Conservation (phyloP, 2,797 vertebrate genomes). For the Gambusia yucatana region DNA sequence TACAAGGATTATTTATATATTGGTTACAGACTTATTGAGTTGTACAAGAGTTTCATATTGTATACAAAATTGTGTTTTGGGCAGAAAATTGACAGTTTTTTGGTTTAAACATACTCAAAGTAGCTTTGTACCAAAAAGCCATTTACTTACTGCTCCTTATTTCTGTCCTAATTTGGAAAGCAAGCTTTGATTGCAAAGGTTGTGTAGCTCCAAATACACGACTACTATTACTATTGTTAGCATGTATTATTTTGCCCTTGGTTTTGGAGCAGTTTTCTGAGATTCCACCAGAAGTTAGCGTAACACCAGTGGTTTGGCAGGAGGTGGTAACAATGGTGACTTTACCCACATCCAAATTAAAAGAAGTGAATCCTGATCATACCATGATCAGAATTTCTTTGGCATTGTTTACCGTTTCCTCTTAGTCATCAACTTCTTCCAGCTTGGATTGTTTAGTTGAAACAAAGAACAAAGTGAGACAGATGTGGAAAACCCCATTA, state of each 20-base stretch:
- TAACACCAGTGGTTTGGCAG: background rate
- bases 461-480: constrained; percentile 1
- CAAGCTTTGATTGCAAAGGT: background rate
- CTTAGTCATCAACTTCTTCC: background rate
- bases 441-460: background rate
- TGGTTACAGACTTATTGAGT: background rate
- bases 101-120: background rate
- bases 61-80: background rate
- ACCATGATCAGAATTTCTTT: background rate
- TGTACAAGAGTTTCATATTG: background rate
- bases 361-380: background rate
- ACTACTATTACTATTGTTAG: background rate
- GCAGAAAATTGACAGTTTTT: background rate
- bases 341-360: background rate
- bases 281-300: background rate
- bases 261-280: background rate
- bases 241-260: background rate
- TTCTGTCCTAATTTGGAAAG: background rate
- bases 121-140: too few species aligned
- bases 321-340: background rate
- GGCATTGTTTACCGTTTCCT: background rate
- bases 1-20: background rate
- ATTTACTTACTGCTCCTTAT: background rate
- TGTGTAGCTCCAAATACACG: background rate
- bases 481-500: background rate